Evolutionary conservation across 1,140 invertebrate species (phyloP), one percentile per base, ranked within the genome.

Genomic region (Drosophila pectinifera): DNA sequence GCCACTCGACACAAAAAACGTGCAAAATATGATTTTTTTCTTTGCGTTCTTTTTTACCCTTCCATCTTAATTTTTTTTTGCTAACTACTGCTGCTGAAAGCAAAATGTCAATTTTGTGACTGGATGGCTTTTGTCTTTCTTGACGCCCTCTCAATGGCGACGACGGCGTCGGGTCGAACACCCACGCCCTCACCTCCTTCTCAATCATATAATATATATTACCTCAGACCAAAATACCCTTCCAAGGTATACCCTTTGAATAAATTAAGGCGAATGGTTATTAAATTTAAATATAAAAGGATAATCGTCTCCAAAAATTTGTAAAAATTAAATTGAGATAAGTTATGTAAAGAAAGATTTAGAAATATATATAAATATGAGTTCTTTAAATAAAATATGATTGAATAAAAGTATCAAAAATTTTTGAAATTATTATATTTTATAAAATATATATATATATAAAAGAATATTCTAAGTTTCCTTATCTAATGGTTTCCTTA

Each of bases 21-120:
- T 83, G 84, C 84, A 89, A 90, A 89, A 84, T 89, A 90, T 89
- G 80, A 89, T 80, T 78, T 84, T 85, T 58, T 48, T 24, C 2
- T 34, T 55, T 65, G 22, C 18, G 18, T 41, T 34, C 34, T 16
- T 67, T 67, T 59, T 67, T 38, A 34, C 42, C 24, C 31, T 45
- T 64, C 38, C 24, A 43, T 57, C 28, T 38, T 42, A 42, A 41
- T 36, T n/a, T 38, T 16, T 54, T 58, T 58, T 38, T 14, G 49
- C 48, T 45, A 65, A 62, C 58, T 63, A 49, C 73, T 42, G 73
- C 63, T 55, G 79, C 84, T 88, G 72, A 85, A 89, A 89, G 73
- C 85, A 20, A 89, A 89, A 89, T 89, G 84, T 89, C 85, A 89
- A 90, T 90, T 84, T 78, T 73, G 80, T 65, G 73, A 80, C 68